Conservation (phyloP, 1,140 invertebrate species). For the Zaprionus kolodkinae region DNA sequence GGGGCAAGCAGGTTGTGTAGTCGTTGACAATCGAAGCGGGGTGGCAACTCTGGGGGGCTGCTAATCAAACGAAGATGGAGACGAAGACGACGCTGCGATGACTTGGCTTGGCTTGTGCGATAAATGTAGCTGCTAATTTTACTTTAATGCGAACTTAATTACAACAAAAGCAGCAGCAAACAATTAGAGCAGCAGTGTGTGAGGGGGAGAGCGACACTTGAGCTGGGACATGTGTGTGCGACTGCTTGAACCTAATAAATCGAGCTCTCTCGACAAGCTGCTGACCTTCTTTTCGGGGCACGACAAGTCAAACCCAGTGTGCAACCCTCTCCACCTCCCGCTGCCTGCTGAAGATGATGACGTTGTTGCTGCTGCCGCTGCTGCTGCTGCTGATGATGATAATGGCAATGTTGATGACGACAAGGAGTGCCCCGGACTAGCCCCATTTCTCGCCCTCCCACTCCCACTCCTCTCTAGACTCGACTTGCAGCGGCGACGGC, state of each 20-base stretch:
- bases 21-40: slow-evolving; percentile 22
- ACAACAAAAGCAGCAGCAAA: slow-evolving; percentile 51
- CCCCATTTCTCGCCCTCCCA: background rate
- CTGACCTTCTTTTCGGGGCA: slow-evolving; percentile 71
- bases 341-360: slow-evolving; percentile 7
- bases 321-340: background rate
- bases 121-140: slow-evolving; percentile 71
- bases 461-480: slow-evolving; percentile 9
- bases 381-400: slow-evolving; percentile 12
- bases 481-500: slow-evolving; percentile 62
- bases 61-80: slow-evolving; percentile 46
- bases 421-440: slow-evolving; percentile 43
- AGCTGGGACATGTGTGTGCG: slow-evolving; percentile 38
- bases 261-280: slow-evolving; percentile 69
- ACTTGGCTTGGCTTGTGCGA: slow-evolving; percentile 13
- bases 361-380: slow-evolving; percentile 7
- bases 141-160: slow-evolving; percentile 80
- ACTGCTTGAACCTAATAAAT: slow-evolving; percentile 81
- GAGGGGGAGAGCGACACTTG: slow-evolving; percentile 51
- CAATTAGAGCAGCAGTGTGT: slow-evolving; percentile 42
- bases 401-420: slow-evolving; percentile 31
- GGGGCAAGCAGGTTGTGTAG: background rate
- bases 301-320: slow-evolving; percentile 11
- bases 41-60: slow-evolving; percentile 20
- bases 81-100: slow-evolving; percentile 18